A percentile compares a stretch with the other conserved stretches of the same genome.
These are phyloP conservation scores for Gymnoscopelus braueri DNA, from an alignment of 2,797 vertebrate species.

Conservation along the genomic window DNA sequence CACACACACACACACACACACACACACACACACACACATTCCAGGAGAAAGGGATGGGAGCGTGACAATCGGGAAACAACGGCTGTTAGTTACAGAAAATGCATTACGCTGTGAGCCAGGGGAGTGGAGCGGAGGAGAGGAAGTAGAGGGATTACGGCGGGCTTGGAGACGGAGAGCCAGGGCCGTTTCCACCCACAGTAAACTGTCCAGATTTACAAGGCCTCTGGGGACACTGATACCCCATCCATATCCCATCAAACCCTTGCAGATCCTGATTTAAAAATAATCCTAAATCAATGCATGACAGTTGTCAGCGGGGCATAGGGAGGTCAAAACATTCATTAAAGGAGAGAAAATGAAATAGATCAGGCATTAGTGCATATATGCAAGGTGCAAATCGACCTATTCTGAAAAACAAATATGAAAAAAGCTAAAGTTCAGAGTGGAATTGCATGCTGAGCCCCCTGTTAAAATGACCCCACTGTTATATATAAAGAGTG, in stretches of 20 bases:
- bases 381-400: not conserved
- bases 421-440: too few relatives aligned
- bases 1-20: constrained; percentile 36
- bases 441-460: too few relatives aligned
- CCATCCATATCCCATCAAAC: constrained; percentile 79
- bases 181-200: constrained; percentile 85
- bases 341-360: constrained; percentile 16
- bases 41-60: constrained; percentile 93
- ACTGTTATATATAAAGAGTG: too few relatives aligned
- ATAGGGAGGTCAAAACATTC: constrained; percentile 73
- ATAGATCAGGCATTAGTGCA: not conserved
- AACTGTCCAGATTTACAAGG: constrained; percentile 99
- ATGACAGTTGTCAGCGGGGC: constrained; percentile 81
- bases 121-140: constrained; percentile 90
- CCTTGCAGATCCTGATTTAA: constrained; percentile 88
- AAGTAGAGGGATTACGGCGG: constrained; percentile 95
- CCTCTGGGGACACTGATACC: constrained; percentile 85
- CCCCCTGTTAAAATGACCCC: too few relatives aligned
- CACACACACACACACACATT: constrained; percentile 83
- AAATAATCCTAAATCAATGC: constrained; percentile 91
- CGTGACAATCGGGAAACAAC: constrained; percentile 99
- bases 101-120: constrained; percentile 93
- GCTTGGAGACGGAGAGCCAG: constrained; percentile 83
- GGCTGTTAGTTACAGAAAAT: constrained; percentile 99
- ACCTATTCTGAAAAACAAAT: not conserved